Conservation (phyloP, 2,797 vertebrate genomes). For the Lerista edwardsae region DNA sequence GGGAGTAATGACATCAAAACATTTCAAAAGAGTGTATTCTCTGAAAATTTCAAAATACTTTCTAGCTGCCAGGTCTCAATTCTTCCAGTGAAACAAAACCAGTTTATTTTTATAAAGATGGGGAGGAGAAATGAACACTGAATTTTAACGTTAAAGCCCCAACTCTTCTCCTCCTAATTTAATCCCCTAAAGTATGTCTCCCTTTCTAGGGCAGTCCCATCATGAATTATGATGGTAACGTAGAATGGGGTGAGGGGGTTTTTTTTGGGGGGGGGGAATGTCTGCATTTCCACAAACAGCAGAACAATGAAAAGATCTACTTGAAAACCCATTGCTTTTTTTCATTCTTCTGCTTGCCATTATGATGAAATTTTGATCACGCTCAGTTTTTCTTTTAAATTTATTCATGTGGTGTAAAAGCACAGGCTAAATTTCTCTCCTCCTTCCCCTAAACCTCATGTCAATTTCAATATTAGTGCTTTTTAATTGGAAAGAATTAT, state of each 20-base stretch:
- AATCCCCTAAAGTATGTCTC: neutral
- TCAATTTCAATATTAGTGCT: neutral
- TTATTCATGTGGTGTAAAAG: conserved; percentile 58
- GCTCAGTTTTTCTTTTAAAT: conserved; percentile 62
- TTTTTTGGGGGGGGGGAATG: neutral
- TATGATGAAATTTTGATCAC: conserved; percentile 58
- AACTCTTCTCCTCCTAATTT: neutral
- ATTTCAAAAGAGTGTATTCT: neutral
- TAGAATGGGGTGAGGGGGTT: neutral
- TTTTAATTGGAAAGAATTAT: conserved; percentile 50
- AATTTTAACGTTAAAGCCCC: neutral
- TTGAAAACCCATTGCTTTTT: conserved; percentile 47
- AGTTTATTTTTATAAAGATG: neutral
- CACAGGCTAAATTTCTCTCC: neutral
- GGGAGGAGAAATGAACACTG: neutral
- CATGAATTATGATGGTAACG: neutral
- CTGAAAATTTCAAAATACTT: neutral
- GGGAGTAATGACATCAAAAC: neutral
- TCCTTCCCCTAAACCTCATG: neutral
- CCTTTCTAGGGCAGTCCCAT: neutral
- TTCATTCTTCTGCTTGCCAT: conserved; percentile 61
- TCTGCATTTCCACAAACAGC: neutral
- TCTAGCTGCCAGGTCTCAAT: neutral
- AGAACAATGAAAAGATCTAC: conserved; percentile 7
- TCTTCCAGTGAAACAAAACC: neutral